Conservation (phyloP, 2,113 vertebrate genomes). For the Naja naja region DNA sequence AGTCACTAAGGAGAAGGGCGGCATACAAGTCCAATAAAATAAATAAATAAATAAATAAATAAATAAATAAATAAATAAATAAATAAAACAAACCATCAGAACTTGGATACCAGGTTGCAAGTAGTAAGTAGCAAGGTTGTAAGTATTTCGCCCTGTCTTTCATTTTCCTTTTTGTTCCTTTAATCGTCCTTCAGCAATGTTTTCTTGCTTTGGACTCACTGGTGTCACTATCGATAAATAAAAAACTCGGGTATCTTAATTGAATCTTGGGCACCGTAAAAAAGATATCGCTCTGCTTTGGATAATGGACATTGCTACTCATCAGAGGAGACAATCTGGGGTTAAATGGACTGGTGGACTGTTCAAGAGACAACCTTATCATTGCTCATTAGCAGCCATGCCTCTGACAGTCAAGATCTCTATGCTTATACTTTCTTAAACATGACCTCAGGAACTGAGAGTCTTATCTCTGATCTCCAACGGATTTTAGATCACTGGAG, state of each 20-base stretch:
- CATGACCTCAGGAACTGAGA: neutral
- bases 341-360: neutral
- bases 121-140: no score
- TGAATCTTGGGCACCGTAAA: neutral
- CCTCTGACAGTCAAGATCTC: neutral
- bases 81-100: no score
- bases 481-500: neutral
- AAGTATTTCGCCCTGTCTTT: neutral
- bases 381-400: neutral
- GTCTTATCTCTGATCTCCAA: no score
- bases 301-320: neutral
- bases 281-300: neutral
- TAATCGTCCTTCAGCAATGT: neutral
- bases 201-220: neutral
- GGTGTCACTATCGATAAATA: no score
- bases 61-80: no score
- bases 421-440: neutral
- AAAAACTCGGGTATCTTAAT: neutral
- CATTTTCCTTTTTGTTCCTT: neutral
- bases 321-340: neutral
- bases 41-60: no score
- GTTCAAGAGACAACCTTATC: neutral
- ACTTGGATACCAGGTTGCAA: no score
- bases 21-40: no score
- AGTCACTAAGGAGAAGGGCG: no score